A percentile compares a stretch with the other conserved stretches of the same genome.
Evolutionary conservation across 1,140 invertebrate genomes (phyloP).

Genomic region (Drosophila kanapiae): DNA sequence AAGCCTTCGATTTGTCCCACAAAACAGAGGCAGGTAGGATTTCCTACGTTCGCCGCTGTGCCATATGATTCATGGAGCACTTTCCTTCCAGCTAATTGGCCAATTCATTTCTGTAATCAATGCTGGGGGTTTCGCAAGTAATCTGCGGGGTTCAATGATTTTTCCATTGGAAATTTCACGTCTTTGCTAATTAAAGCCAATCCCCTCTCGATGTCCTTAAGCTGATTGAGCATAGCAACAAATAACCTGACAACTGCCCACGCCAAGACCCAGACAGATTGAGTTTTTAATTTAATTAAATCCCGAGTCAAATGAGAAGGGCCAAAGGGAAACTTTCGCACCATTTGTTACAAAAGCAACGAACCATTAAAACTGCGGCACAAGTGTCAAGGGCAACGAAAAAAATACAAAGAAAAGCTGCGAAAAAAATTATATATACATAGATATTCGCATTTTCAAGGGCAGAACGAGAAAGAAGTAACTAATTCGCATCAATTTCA

Average conservation of each 20-base stretch:
- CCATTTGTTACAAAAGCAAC: constrained; percentile 58
- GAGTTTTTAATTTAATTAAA: constrained; percentile 63
- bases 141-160: constrained; percentile 32
- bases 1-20: constrained; percentile 29
- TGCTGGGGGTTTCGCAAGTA: neutral
- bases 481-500: constrained; percentile 65
- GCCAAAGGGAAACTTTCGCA: constrained; percentile 30
- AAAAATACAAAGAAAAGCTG: constrained; percentile 4
- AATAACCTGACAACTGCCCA: constrained; percentile 57
- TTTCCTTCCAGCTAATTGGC: constrained; percentile 29
- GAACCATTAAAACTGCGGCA: constrained; percentile 44
- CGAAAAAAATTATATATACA: constrained; percentile 3
- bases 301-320: constrained; percentile 29
- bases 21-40: constrained; percentile 8
- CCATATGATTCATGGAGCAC: constrained; percentile 36
- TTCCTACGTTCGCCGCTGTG: neutral
- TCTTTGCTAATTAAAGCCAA: constrained; percentile 23
- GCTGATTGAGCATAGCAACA: constrained; percentile 41
- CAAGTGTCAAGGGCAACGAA: constrained; percentile 16
- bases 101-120: constrained; percentile 32
- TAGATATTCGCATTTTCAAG: constrained; percentile 4
- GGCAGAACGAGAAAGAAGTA: constrained; percentile 8
- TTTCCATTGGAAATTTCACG: constrained; percentile 5
- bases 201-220: neutral
- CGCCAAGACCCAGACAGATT: constrained; percentile 31